Conservation (phyloP, 2,113 vertebrate genomes). For the Xiphophorus hellerii region DNA sequence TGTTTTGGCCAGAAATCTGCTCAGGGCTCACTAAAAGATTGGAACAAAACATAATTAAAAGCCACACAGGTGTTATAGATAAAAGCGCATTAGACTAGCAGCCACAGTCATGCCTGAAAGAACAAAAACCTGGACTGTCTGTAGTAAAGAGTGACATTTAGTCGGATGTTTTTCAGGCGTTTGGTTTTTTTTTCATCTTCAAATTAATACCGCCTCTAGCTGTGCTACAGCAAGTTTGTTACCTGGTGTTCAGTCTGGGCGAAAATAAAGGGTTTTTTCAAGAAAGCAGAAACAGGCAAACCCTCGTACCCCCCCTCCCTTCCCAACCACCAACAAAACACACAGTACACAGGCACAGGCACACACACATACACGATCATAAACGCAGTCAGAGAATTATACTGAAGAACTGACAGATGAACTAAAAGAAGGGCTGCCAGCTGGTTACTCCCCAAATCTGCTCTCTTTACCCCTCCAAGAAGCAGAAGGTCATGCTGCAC, state of each 20-base stretch:
- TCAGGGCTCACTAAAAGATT: not conserved
- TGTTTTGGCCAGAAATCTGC: too few relatives aligned
- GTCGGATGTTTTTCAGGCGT: conserved; percentile 71
- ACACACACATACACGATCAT: conserved; percentile 11
- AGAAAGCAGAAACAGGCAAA: conserved; percentile 59
- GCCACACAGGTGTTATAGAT: not conserved
- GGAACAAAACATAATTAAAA: not conserved
- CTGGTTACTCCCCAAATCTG: conserved; percentile 68
- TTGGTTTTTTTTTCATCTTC: conserved; percentile 63
- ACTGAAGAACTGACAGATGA: conserved; percentile 51
- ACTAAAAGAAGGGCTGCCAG: conserved; percentile 62
- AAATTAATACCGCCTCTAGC: conserved; percentile 81
- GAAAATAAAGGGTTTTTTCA: conserved; percentile 67
- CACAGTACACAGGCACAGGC: conserved; percentile 2
- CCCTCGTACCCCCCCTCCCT: conserved; percentile 14
- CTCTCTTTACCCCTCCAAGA: conserved; percentile 56
- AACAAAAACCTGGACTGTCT: conserved; percentile 48
- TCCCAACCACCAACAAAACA: conserved; percentile 36
- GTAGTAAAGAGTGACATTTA: conserved; percentile 45
- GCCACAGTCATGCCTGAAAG: conserved; percentile 20
- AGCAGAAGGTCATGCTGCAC: conserved; percentile 68
- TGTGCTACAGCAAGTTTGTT: conserved; percentile 73
- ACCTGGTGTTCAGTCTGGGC: conserved; percentile 72
- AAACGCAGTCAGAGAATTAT: conserved; percentile 43
- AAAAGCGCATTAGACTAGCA: not conserved